Base-by-base conservation (phyloP, 1,140 invertebrate genomes). In the Bombus pyrosoma region DNA sequence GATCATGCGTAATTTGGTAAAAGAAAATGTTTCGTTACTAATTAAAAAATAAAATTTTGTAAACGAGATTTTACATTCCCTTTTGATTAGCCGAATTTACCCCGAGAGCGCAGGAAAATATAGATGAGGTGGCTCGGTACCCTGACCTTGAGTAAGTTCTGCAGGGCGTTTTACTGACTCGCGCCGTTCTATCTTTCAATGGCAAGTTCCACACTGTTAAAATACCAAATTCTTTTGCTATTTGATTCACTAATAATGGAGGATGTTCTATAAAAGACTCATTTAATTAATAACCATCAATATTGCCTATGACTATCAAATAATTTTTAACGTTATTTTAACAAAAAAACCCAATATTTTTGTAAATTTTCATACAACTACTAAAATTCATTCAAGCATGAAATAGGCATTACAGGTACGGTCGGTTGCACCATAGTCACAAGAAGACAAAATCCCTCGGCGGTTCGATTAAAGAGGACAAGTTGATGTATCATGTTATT, bases 71-170 rank as follows among this genome's bases (percentile, higher is more conserved):
- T 41, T 39, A 28, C 28, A 28, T 72, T 41, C 28, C 28, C 28
- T 75, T 74, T 68, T 37, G 62, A 71, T 82, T 75, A 43, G 37
- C 4, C 9, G 43, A 75, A 81, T 57, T 72, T 28, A 34, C n/a
- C 18, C 32, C 15, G 64, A 81, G 77, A 69, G 59, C 22, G 53
- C 32, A 34, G 32, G 71, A 37, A 74, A 64, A 57, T 73, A 74
- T 71, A 18, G 72, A 57, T 41, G 68, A 53, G 39, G 28, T 22
- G 18, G 62, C 34, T 66, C 39, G 53, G 28, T 73, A 77, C 85
- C 85, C 73, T 86, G 85, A 86, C 85, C 85, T 86, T 86, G 85
- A 57, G 2, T 47, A 83, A 77, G 74, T 82, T 86, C 47, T 68
- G 79, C 62, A 81, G 79, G n/a, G 34, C 57, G 28, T 81, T 59